A percentile compares a stretch with the other conserved stretches of the same genome.
These are phyloP conservation scores for Danionella dracula DNA, from an alignment of 2,797 vertebrate genomes.

Conservation along the genomic window DNA sequence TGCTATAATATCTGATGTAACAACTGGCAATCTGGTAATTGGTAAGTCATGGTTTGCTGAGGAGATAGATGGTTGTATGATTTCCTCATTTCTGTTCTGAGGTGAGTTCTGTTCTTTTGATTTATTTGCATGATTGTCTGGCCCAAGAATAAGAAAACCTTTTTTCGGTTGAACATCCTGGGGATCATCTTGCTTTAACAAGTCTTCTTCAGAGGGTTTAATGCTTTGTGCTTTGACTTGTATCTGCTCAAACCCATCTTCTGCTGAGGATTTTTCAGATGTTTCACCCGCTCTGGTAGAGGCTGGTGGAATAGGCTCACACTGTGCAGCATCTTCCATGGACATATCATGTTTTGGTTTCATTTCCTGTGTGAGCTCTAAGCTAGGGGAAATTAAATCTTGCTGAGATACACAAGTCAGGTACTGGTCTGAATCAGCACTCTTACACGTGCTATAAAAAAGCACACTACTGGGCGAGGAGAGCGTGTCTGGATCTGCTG, in stretches of 20 bases:
- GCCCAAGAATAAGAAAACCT: too few species aligned
- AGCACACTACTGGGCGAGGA: slow-evolving; percentile 44
- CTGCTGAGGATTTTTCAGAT: background rate
- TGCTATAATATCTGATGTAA: slow-evolving; percentile 1
- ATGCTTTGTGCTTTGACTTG: background rate
- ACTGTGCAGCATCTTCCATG: background rate
- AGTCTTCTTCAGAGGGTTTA: slow-evolving; percentile 2
- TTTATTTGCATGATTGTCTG: too few species aligned
- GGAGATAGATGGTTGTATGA: background rate
- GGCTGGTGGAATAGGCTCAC: background rate
- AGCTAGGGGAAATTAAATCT: slow-evolving; percentile 3
- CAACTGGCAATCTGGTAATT: background rate
- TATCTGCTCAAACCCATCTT: background rate
- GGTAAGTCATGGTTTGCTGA: background rate
- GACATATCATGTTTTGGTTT: background rate
- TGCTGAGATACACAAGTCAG: slow-evolving; percentile 53
- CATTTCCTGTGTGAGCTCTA: slow-evolving; percentile 8
- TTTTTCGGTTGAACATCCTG: background rate
- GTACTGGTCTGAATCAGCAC: slow-evolving; percentile 59
- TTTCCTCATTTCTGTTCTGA: slow-evolving; percentile 2
- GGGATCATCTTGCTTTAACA: slow-evolving; percentile 8
- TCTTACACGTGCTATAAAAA: slow-evolving; percentile 52
- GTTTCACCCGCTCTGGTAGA: background rate
- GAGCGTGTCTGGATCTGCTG: slow-evolving; percentile 5
- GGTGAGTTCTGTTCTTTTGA: too few species aligned